These are phyloP conservation scores for Endotricha flammealis DNA, from an alignment of 2,888 invertebrate genomes.

Conservation along the genomic window DNA sequence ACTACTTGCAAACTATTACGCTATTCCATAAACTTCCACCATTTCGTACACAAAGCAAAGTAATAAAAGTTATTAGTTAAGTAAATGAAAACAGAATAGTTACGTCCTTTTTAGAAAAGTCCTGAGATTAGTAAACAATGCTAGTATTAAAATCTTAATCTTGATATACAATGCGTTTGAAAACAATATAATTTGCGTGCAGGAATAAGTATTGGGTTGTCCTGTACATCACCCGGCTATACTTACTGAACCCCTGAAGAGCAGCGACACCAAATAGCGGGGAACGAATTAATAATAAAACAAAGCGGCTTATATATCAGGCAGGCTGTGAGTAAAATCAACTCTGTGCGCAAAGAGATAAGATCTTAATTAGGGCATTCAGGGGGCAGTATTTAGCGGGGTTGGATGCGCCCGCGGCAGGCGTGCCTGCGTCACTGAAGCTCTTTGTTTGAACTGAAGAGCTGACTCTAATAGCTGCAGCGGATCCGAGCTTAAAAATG, in stretches of 20 bases:
- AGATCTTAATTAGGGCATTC: conserved; percentile 62
- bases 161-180: too few relatives aligned
- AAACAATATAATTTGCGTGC: conserved; percentile 19
- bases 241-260: conserved; percentile 60
- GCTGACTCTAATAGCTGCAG: conserved; percentile 76
- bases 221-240: conserved; percentile 35
- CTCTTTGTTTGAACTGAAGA: conserved; percentile 75
- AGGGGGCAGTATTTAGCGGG: conserved; percentile 49
- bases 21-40: too few relatives aligned
- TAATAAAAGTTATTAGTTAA: too few relatives aligned
- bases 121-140: too few relatives aligned
- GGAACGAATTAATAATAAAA: conserved; percentile 68
- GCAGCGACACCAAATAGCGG: conserved; percentile 72
- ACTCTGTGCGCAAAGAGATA: conserved; percentile 57
- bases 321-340: conserved; percentile 38
- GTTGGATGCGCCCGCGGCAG: conserved; percentile 52
- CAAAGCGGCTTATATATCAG: conserved; percentile 59
- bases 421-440: conserved; percentile 61
- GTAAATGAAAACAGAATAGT: too few relatives aligned
- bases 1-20: too few relatives aligned
- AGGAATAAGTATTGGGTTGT: conserved; percentile 47
- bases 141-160: too few relatives aligned
- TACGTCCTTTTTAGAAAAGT: too few relatives aligned
- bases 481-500: conserved; percentile 71
- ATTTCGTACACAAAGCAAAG: too few relatives aligned